A percentile compares a stretch with the other conserved stretches of the same genome.
These are phyloP conservation scores for Hylaea fasciaria DNA, from an alignment of 2,888 invertebrate genomes.

Conservation along the genomic window DNA sequence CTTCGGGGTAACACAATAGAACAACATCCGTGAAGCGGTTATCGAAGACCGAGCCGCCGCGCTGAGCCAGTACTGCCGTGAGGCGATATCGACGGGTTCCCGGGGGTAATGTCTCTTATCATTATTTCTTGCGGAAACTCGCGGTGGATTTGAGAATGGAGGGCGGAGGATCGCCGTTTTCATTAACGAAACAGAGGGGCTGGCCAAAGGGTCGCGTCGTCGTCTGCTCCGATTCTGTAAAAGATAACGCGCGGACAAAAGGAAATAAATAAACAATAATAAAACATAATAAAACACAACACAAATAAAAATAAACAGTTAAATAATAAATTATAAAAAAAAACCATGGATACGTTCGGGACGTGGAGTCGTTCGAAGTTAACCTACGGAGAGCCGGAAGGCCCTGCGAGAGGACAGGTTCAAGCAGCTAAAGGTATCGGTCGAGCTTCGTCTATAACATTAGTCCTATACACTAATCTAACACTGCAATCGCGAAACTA, in stretches of 20 bases:
- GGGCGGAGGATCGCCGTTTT: conserved; percentile 83
- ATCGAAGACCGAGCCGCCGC: conserved; percentile 63
- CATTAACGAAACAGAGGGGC: conserved; percentile 89
- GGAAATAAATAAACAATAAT: conserved; percentile 73
- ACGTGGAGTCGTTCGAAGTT: conserved; percentile 21
- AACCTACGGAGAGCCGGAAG: conserved; percentile 26
- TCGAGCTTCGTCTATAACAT: conserved; percentile 73
- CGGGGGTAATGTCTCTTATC: conserved; percentile 59
- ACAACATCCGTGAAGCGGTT: conserved; percentile 69
- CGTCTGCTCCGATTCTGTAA: conserved; percentile 82
- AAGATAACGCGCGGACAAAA: conserved; percentile 64
- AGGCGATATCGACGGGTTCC: conserved; percentile 62
- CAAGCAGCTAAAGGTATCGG: conserved; percentile 50
- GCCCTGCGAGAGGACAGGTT: conserved; percentile 53
- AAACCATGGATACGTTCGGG: conserved; percentile 38
- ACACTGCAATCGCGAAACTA: conserved; percentile 77
- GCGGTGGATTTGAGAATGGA: conserved; percentile 81
- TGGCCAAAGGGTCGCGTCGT: conserved; percentile 91
- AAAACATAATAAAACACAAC: conserved; percentile 46
- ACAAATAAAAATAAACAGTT: conserved; percentile 53
- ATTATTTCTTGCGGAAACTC: conserved; percentile 83
- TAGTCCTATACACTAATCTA: conserved; percentile 74
- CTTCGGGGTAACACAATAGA: conserved; percentile 74
- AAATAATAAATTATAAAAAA: conserved; percentile 42
- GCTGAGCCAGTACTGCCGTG: conserved; percentile 67